Percentiles rank a stretch among this genome's conserved stretches.
phyloP scores from a whole-genome alignment of 1,140 invertebrate species.

The Drosophila leontia region DNA sequence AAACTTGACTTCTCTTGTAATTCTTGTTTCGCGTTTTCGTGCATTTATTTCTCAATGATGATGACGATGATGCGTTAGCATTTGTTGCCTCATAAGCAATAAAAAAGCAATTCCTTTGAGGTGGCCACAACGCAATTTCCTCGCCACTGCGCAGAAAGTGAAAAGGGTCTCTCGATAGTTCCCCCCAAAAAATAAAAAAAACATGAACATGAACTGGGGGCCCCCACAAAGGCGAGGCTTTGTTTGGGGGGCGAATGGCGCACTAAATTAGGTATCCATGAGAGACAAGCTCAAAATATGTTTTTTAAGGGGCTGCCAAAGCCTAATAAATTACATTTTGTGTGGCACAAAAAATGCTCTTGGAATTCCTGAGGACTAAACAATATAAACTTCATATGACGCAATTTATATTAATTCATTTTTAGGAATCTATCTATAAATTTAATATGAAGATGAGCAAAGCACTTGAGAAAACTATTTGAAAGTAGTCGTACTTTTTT shows the following conservation, averaged over 20 bases:
- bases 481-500: slow-evolving; percentile 1
- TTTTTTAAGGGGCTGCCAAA: slow-evolving; percentile 5
- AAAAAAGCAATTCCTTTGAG: slow-evolving; percentile 60
- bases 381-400: not conserved
- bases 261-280: slow-evolving; percentile 36
- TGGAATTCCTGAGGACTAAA: not conserved
- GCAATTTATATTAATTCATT: not conserved
- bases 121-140: slow-evolving; percentile 53
- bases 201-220: not conserved
- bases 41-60: slow-evolving; percentile 47
- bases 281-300: slow-evolving; percentile 8
- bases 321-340: slow-evolving; percentile 14
- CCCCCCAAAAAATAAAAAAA: slow-evolving; percentile 7
- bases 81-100: slow-evolving; percentile 56
- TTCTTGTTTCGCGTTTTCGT: slow-evolving; percentile 50
- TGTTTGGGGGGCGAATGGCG: slow-evolving; percentile 38
- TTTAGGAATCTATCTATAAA: not conserved
- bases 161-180: slow-evolving; percentile 39
- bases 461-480: slow-evolving; percentile 15
- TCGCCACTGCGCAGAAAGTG: slow-evolving; percentile 41
- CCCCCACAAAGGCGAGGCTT: slow-evolving; percentile 46
- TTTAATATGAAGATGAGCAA: not conserved
- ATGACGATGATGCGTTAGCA: slow-evolving; percentile 41
- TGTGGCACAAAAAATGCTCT: slow-evolving; percentile 8
- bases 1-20: slow-evolving; percentile 57